These are phyloP conservation scores for Cyrtodaria siliqua DNA, from an alignment of 2,888 invertebrate genomes.

Conservation along the genomic window DNA sequence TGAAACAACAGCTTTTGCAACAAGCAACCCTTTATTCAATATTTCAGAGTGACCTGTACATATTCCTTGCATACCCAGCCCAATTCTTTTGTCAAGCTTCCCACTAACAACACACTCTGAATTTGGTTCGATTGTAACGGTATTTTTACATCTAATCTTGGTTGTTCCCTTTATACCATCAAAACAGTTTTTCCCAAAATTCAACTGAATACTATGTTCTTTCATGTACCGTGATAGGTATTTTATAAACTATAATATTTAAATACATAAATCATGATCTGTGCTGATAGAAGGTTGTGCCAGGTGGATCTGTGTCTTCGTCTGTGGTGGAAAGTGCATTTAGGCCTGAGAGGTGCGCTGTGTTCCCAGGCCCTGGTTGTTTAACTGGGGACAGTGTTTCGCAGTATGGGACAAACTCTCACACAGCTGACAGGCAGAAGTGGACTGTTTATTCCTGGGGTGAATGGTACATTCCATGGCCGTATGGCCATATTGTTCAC, in stretches of 20 bases:
- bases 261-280: too few relatives aligned
- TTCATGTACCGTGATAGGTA: constrained; percentile 33
- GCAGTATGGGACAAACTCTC: too few relatives aligned
- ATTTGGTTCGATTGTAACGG: constrained; percentile 17
- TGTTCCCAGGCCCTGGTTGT: too few relatives aligned
- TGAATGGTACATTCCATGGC: not conserved
- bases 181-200: constrained; percentile 21
- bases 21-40: constrained; percentile 31
- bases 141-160: constrained; percentile 26
- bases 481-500: not conserved
- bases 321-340: too few relatives aligned
- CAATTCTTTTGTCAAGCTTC: constrained; percentile 9
- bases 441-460: too few relatives aligned
- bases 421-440: too few relatives aligned
- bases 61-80: constrained; percentile 39
- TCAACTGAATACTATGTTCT: constrained; percentile 18
- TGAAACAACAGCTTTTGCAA: constrained; percentile 30
- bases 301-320: too few relatives aligned
- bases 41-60: constrained; percentile 24
- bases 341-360: too few relatives aligned
- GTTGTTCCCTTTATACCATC: constrained; percentile 11
- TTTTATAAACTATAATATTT: constrained; percentile 23
- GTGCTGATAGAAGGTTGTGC: too few relatives aligned
- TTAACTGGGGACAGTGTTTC: too few relatives aligned
- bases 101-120: constrained; percentile 36